Conservation (phyloP, 2,888 invertebrate genomes). For the Trichogramma evanescens region DNA sequence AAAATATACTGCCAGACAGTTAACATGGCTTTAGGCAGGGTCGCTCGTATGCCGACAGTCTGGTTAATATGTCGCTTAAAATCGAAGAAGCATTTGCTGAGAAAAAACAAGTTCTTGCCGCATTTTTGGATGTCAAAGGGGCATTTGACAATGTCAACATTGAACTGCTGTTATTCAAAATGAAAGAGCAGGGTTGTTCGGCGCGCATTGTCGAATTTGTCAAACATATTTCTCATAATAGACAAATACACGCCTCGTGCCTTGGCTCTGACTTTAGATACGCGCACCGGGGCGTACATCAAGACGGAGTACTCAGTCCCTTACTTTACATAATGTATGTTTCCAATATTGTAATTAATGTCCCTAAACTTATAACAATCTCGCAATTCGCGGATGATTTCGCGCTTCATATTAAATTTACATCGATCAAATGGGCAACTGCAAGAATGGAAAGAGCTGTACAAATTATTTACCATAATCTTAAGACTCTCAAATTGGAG, state of each 20-base stretch:
- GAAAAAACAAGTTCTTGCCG: constrained; percentile 9
- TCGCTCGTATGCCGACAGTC: constrained; percentile 19
- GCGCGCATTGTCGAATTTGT: constrained; percentile 3
- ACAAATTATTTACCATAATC: neutral
- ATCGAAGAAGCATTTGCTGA: constrained; percentile 12
- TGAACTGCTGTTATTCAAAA: neutral
- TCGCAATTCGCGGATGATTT: constrained; percentile 13
- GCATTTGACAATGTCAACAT: constrained; percentile 24
- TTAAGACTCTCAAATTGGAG: neutral
- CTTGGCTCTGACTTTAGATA: neutral
- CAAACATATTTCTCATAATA: constrained; percentile 4
- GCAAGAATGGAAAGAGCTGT: neutral
- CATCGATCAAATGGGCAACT: neutral
- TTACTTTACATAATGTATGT: constrained; percentile 13
- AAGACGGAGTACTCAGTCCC: constrained; percentile 20
- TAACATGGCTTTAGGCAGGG: constrained; percentile 23
- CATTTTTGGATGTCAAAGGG: constrained; percentile 21
- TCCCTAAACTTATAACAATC: constrained; percentile 2
- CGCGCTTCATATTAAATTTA: neutral
- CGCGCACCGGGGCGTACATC: constrained; percentile 14
- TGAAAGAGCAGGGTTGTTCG: neutral
- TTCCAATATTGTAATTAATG: neutral
- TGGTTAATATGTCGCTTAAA: constrained; percentile 12
- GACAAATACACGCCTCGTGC: constrained; percentile 3
- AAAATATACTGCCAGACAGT: constrained; percentile 14